Base-by-base conservation (phyloP, 1,140 invertebrate species). In the Lethocerus indicus region DNA sequence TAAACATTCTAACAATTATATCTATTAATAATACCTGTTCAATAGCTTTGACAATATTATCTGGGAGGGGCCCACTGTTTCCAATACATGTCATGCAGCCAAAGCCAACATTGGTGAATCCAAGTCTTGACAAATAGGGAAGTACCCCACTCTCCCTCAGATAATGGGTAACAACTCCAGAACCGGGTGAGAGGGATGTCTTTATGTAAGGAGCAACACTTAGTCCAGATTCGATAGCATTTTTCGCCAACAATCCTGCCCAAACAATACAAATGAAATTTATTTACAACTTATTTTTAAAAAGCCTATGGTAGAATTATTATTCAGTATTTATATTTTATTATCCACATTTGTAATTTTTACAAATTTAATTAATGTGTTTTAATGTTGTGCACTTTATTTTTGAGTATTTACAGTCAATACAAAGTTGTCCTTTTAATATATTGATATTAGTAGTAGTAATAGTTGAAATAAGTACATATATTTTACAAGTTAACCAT, bases 61-160 rank as follows among this genome's bases (percentile, higher is more conserved):
- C 90, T 47, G 89, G 83, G 6, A 98, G 74, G 0, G 91, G 91
- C 12, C 94, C 94, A 41, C 84, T 89, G 66, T 98, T 98, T 7
- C 95, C 95, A 56, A 98, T 98, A 65, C 94, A 98, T 0, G 93
- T 98, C 92, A 96, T 97, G 67, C 94, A 98, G 1, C 94, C 83
- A 61, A 93, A 96, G n/a, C 93, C 93, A 25, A 89, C 84, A 47
- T 92, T 82, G 59, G 90, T 76, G 66, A 97, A 98, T 7, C 93
- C 94, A 12, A 96, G 71, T 63, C 87, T 75, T 52, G 84, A 77
- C 35, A 98, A 66, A 59, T 79, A 83, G 0, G 87, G 82, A 21
- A 88, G 78, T 2, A 98, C 89, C 1, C 91, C 91, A 26, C 79
- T 79, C 60, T 88, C 83, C 58, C 76, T 71, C 0, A 98, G 67